phyloP scores from a whole-genome alignment of 2,113 vertebrate genomes.

The Artemisiospiza belli region DNA sequence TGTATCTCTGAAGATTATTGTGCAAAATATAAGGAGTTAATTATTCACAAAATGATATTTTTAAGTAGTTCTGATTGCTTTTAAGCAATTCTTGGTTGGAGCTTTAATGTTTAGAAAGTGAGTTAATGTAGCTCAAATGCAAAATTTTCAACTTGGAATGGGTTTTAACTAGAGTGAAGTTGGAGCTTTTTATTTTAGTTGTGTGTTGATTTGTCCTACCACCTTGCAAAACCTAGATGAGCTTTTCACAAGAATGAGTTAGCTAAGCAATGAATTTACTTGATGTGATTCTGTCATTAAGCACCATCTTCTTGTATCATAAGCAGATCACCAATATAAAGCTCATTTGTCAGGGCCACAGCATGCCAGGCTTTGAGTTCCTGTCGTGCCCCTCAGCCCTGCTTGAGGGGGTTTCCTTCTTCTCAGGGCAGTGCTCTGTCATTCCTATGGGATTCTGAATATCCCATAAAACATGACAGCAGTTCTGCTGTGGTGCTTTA shows the following conservation, averaged over 20 bases:
- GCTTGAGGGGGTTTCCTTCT: background rate
- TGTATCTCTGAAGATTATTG: background rate
- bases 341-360: background rate
- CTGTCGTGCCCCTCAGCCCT: fast-evolving
- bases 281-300: background rate
- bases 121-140: background rate
- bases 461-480: background rate
- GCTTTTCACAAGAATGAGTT: background rate
- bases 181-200: background rate
- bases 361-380: background rate
- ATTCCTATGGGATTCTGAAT: background rate
- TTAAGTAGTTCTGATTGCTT: background rate
- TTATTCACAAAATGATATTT: background rate
- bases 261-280: background rate
- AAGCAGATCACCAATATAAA: background rate
- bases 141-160: background rate
- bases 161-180: background rate
- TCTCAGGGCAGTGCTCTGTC: background rate
- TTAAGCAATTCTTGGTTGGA: background rate
- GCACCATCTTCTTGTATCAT: background rate
- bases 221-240: background rate
- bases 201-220: background rate
- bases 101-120: background rate
- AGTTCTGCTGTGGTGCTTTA: fast-evolving
- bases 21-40: background rate